Conservation (phyloP, 2,888 invertebrate genomes). For the Perithous albicinctus region DNA sequence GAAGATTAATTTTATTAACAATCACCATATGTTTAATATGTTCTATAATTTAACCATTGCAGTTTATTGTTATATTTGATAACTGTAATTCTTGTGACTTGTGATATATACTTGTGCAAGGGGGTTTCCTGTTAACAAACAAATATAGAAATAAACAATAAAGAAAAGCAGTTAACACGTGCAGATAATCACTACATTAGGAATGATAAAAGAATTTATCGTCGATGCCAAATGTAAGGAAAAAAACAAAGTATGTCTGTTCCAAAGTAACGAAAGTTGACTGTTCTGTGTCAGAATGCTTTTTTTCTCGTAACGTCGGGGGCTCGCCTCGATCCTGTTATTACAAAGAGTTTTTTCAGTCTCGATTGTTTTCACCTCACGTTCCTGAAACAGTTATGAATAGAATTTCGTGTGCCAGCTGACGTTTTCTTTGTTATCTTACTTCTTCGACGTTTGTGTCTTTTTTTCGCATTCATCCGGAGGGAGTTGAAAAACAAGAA, state of each 20-base stretch:
- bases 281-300: neutral
- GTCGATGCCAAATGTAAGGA: no score
- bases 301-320: neutral
- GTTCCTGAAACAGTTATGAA: slow-evolving; percentile 43
- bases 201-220: no score
- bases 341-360: neutral
- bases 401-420: slow-evolving; percentile 25
- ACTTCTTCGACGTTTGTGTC: slow-evolving; percentile 9
- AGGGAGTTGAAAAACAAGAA: slow-evolving; percentile 16
- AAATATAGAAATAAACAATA: no score
- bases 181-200: no score
- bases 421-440: slow-evolving; percentile 34
- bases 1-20: no score
- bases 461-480: neutral
- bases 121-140: no score
- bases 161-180: no score
- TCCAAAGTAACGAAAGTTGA: neutral
- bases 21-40: no score
- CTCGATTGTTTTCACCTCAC: neutral
- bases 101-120: no score
- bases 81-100: no score
- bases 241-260: neutral
- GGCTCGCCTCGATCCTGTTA: slow-evolving; percentile 15
- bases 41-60: no score
- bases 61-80: no score